These are phyloP conservation scores for Ctenochaetus hawaiiensis DNA, from an alignment of 2,797 vertebrate species.

Conservation along the genomic window DNA sequence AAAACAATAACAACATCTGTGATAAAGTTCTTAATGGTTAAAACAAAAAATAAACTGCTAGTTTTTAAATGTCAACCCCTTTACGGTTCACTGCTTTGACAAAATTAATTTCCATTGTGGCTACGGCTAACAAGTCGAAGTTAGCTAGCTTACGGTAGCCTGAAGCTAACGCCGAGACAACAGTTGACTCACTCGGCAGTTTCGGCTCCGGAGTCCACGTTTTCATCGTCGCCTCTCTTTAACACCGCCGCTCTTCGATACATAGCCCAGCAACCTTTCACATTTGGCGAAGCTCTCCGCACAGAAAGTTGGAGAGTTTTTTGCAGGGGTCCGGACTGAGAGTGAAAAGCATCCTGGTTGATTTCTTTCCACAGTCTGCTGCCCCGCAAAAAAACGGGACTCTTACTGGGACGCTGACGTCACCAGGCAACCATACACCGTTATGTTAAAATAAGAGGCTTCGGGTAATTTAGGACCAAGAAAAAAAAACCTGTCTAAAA, in stretches of 20 bases:
- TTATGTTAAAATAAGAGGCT: constrained; percentile 10
- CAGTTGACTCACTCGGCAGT: constrained; percentile 81
- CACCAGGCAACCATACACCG: constrained; percentile 61
- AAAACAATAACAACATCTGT: accelerated
- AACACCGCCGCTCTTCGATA: constrained; percentile 48
- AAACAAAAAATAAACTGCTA: no score
- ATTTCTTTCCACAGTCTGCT: constrained; percentile 34
- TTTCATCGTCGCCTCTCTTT: constrained; percentile 70
- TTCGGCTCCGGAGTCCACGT: constrained; percentile 81
- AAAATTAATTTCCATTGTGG: constrained; percentile 29
- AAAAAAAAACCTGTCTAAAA: neutral
- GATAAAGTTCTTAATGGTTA: neutral
- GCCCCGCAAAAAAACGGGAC: neutral
- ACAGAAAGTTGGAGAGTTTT: neutral
- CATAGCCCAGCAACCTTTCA: constrained; percentile 58
- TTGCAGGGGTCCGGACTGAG: constrained; percentile 9
- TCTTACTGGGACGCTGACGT: constrained; percentile 76
- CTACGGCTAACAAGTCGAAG: constrained; percentile 5
- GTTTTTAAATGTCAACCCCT: neutral
- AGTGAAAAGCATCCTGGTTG: constrained; percentile 54
- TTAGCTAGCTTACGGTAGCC: constrained; percentile 58
- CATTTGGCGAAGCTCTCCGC: constrained; percentile 8
- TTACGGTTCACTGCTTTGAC: neutral
- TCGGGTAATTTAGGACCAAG: neutral
- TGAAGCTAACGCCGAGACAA: constrained; percentile 55